phyloP scores from a whole-genome alignment of 2,797 vertebrate species.

The Microctenopoma steveboyesi region DNA sequence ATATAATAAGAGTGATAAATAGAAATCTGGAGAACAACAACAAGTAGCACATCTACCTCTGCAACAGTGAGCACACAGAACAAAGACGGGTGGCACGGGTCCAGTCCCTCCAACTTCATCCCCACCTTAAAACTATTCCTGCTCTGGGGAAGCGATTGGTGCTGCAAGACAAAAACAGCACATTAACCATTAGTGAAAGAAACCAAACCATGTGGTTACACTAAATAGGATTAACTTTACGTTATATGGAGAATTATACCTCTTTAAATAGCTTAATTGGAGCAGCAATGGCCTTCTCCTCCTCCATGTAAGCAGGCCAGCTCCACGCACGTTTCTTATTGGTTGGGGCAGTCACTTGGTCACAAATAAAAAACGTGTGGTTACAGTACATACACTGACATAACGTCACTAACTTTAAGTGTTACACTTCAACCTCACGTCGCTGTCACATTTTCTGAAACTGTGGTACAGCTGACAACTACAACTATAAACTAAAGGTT shows the following conservation, averaged over 20 bases:
- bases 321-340: conserved; percentile 91
- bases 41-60: conserved; percentile 80
- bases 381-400: background rate
- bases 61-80: conserved; percentile 92
- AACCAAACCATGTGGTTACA: background rate
- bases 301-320: conserved; percentile 91
- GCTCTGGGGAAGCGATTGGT: conserved; percentile 91
- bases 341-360: conserved; percentile 75
- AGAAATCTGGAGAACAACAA: background rate
- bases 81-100: conserved; percentile 89
- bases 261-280: conserved; percentile 93
- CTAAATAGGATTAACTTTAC: background rate
- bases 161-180: conserved; percentile 74
- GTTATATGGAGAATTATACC: conserved; percentile 70
- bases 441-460: background rate
- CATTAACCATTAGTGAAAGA: background rate
- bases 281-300: conserved; percentile 87
- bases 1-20: background rate
- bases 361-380: background rate
- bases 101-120: conserved; percentile 93
- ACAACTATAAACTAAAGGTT: no score
- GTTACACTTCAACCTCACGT: no score
- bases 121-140: conserved; percentile 92
- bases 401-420: background rate
- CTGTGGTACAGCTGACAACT: background rate